A percentile compares a stretch with the other conserved stretches of the same genome.
Evolutionary conservation across 2,113 vertebrate genomes (phyloP).

Genomic region (Corythornis cristatus): DNA sequence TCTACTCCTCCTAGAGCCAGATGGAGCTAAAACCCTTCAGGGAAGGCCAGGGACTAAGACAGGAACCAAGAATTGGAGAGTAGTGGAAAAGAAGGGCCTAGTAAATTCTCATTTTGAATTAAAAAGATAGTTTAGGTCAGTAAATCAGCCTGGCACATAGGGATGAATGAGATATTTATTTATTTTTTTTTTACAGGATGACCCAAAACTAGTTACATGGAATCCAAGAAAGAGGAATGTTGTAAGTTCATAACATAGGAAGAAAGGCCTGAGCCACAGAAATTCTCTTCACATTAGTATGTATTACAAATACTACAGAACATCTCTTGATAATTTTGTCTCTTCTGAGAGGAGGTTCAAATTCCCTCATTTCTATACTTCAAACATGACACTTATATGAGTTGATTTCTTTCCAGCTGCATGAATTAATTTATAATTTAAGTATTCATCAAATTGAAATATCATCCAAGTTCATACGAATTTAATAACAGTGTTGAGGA

Average conservation of each 20-base stretch:
- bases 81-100: background rate
- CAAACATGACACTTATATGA: constrained; percentile 13
- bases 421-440: constrained; percentile 53
- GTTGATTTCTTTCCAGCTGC: constrained; percentile 44
- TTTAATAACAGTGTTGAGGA: constrained; percentile 46
- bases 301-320: background rate
- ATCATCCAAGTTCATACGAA: constrained; percentile 37
- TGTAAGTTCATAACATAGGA: background rate
- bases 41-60: background rate
- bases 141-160: background rate
- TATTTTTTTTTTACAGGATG: background rate
- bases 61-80: background rate
- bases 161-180: background rate
- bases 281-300: background rate
- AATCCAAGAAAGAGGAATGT: background rate
- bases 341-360: background rate
- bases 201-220: background rate
- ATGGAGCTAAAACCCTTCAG: background rate
- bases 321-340: background rate
- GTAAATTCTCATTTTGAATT: background rate
- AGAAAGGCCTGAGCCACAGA: background rate
- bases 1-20: background rate
- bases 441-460: constrained; percentile 44
- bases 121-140: background rate
- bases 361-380: background rate